Evolutionary conservation across 2,888 invertebrate genomes (phyloP).

Genomic region (Eudemis profundana): DNA sequence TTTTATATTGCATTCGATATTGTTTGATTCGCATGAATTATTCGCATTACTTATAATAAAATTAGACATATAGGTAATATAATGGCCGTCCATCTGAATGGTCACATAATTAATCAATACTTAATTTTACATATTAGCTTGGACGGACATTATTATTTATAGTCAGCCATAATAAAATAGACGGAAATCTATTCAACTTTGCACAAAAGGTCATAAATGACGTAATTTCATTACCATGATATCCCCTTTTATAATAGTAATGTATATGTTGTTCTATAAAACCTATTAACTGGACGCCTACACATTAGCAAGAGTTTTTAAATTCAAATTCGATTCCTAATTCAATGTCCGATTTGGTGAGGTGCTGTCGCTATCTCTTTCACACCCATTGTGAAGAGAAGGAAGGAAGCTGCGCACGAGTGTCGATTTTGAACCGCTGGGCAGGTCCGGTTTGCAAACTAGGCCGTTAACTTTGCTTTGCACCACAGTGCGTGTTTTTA

Average conservation of each 20-base stretch:
- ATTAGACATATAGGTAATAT: not conserved
- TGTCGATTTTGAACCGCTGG: constrained; percentile 35
- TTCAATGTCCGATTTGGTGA: constrained; percentile 29
- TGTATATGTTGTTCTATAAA: not conserved
- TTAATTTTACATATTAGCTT: constrained; percentile 16
- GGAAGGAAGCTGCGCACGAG: constrained; percentile 35
- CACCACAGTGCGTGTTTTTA: not conserved
- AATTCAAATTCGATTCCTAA: constrained; percentile 15
- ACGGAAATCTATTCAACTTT: not conserved
- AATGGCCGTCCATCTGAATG: not conserved
- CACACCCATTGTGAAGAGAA: constrained; percentile 13
- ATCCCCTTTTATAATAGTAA: not conserved
- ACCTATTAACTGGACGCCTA: constrained; percentile 28
- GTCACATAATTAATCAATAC: constrained; percentile 1
- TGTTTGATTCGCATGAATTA: no score
- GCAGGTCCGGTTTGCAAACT: constrained; percentile 41
- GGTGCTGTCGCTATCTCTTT: constrained; percentile 26
- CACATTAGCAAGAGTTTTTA: constrained; percentile 11
- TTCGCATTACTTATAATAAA: no score
- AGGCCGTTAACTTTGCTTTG: constrained; percentile 35
- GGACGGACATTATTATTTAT: constrained; percentile 13
- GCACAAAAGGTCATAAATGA: not conserved
- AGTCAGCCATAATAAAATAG: not conserved
- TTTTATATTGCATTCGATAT: no score
- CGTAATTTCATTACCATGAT: not conserved